Evolutionary conservation across 2,888 invertebrate genomes (phyloP).

Genomic region (Lochmaea crataegi): DNA sequence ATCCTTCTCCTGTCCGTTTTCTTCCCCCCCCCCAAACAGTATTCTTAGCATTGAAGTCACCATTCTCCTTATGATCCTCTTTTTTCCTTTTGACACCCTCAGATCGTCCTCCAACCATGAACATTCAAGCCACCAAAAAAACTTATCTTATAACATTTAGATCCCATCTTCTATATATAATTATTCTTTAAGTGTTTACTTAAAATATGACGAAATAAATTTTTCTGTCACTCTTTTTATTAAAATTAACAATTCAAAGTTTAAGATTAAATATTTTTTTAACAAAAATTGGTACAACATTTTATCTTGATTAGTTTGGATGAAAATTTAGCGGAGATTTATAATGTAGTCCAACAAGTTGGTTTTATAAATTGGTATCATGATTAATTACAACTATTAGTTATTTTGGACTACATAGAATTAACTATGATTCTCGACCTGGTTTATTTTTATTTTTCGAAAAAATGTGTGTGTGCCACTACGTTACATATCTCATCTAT

Average conservation of each 20-base stretch:
- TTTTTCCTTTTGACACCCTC: no score
- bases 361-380: conserved; percentile 29
- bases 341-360: conserved; percentile 32
- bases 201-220: conserved; percentile 10
- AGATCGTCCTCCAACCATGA: no score
- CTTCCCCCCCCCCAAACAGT: no score
- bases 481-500: background rate
- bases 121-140: no score
- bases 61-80: no score
- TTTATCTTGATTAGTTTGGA: conserved; percentile 25
- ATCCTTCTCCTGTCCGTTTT: no score
- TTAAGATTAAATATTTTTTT: conserved; percentile 2
- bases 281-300: conserved; percentile 17
- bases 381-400: conserved; percentile 22
- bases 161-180: background rate
- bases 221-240: conserved; percentile 21
- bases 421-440: conserved; percentile 23
- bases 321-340: conserved; percentile 25
- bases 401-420: conserved; percentile 34
- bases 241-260: background rate
- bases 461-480: conserved; percentile 4
- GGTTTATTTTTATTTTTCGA: background rate
- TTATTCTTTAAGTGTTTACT: background rate
- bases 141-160: no score
- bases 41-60: no score